Evolutionary conservation across 2,888 invertebrate genomes (phyloP), one percentile per base, ranked within the genome.

Genomic region (Cheilosia vulpina): DNA sequence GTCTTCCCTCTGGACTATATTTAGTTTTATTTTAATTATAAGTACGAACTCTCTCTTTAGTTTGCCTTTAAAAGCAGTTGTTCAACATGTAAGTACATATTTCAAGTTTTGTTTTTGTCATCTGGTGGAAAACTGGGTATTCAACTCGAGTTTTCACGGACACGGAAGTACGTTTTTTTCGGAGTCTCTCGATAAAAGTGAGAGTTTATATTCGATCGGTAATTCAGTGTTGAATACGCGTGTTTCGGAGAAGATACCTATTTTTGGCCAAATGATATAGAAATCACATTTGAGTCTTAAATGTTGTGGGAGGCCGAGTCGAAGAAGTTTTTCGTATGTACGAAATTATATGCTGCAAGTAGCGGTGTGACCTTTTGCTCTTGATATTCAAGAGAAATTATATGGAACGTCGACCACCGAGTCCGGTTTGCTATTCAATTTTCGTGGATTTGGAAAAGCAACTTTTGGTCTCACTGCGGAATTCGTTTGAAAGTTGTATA

Each of bases 11-110:
- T 34, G 24, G 31, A 24, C 57, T 57, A 72, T 58, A 60, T 69
- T 7, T 58, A 58, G 34, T 50, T 57, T 15, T 21, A n/a, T 2
- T n/a, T 47, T 65, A 17, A 11, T 63, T 69, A 57, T 13, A 38
- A 52, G 24, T 52, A 24, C 52, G 24, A 45, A 31, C 13, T 63
- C 63, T 55, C 24, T 69, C 5, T 31, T 21, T 55, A 84, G 63
- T 69, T 62, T 47, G 55, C 87, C 55, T 82, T 87, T 87, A 81
- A 87, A 63, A 88, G 87, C 84, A 89, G 88, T 88, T 88, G 83
- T 84, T 89, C 87, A 80, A 87, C 75, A 88, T 76, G 68, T 63
- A 82, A 82, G 58, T 82, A 55, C 50, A 60, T 19, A 27, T 41
- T 27, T 60, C 19, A 53, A 15, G 24, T 15, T n/a, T 50, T 43